A percentile compares a stretch with the other conserved stretches of the same genome.
Conservation (phyloP, 2,113 vertebrate species). For the Bettongia penicillata region DNA sequence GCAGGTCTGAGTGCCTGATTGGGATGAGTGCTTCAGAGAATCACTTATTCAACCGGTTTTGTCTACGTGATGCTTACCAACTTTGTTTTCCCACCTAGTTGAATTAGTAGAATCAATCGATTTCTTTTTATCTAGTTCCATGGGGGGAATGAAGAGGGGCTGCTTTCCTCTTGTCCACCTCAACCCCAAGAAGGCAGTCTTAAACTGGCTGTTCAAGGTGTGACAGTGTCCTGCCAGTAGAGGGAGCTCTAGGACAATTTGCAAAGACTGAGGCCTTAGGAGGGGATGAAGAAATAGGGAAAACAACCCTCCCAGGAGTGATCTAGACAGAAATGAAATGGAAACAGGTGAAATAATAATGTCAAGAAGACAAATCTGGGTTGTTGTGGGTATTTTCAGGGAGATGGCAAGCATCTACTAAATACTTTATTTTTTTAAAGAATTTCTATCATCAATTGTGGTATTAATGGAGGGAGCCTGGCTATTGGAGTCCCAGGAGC, state of each 20-base stretch:
- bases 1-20: no score
- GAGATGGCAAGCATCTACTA: not conserved
- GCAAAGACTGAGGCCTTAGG: not conserved
- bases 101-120: conserved; percentile 16
- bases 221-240: conserved; percentile 50
- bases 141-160: not conserved
- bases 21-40: not conserved
- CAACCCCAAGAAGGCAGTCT: not conserved
- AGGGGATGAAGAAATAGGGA: not conserved
- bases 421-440: not conserved
- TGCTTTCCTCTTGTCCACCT: conserved; percentile 12
- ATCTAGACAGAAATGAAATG: conserved; percentile 36
- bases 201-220: not conserved
- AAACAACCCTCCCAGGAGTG: not conserved
- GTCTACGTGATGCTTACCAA: not conserved
- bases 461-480: not conserved
- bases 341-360: conserved; percentile 41
- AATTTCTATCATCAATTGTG: not conserved
- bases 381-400: not conserved
- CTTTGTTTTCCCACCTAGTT: not conserved
- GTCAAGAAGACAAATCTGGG: conserved; percentile 48
- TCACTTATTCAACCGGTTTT: not conserved
- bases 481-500: not conserved
- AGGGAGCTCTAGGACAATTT: conserved; percentile 73
- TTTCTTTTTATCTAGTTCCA: conserved; percentile 16